phyloP scores from a whole-genome alignment of 2,888 invertebrate genomes.

The Disparrhopalites patrizii region DNA sequence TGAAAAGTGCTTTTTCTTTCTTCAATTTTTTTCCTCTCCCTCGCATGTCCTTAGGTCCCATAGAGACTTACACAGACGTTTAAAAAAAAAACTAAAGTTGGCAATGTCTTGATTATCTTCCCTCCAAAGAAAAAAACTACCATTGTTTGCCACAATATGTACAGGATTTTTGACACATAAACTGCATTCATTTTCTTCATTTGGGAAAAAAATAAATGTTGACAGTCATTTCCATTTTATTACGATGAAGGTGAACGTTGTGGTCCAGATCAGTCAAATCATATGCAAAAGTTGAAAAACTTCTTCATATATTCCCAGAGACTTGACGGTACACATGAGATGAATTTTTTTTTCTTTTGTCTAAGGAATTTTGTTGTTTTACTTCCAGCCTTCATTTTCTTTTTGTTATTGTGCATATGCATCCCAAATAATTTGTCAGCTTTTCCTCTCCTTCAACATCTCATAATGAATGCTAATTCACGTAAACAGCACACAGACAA shows the following conservation, averaged over 20 bases:
- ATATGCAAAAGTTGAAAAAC: not conserved
- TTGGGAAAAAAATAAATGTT: too few relatives aligned
- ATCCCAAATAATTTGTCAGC: too few relatives aligned
- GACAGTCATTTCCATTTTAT: not conserved
- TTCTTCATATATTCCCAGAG: too few relatives aligned
- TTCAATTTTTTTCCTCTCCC: not conserved
- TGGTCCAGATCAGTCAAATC: not conserved
- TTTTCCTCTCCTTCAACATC: too few relatives aligned
- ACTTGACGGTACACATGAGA: too few relatives aligned
- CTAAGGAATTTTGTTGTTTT: too few relatives aligned
- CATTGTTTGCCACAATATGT: not conserved
- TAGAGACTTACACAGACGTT: not conserved
- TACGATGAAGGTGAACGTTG: not conserved
- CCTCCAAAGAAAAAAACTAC: not conserved
- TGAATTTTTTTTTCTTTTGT: too few relatives aligned
- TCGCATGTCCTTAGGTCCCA: not conserved
- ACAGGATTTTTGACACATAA: not conserved
- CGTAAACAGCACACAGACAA: too few relatives aligned
- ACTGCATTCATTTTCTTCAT: not conserved
- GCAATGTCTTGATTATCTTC: not conserved
- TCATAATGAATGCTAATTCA: too few relatives aligned
- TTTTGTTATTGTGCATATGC: too few relatives aligned
- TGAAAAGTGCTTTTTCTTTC: constrained; percentile 16
- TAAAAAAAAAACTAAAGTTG: not conserved
- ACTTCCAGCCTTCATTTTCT: too few relatives aligned